Conservation (phyloP, 2,113 vertebrate genomes). For the Epinephelus fuscoguttatus region DNA sequence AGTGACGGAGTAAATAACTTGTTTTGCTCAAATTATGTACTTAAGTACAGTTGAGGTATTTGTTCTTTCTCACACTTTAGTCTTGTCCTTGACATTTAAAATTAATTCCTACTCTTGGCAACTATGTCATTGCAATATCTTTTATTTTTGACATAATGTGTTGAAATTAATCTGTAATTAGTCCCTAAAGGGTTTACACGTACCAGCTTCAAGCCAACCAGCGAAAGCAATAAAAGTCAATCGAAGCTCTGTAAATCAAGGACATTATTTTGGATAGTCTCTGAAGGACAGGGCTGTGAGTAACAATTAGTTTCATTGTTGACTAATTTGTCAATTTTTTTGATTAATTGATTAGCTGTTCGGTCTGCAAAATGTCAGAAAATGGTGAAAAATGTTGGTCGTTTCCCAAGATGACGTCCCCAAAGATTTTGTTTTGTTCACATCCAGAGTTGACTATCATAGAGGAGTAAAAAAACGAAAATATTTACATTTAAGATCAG, state of each 20-base stretch:
- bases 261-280: background rate
- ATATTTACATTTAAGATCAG: too few species aligned
- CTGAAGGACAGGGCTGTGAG: too few species aligned
- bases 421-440: too few species aligned
- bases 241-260: background rate
- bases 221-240: background rate
- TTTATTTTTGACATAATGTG: background rate
- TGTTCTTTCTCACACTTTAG: background rate
- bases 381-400: too few species aligned
- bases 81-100: background rate
- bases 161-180: background rate
- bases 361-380: too few species aligned
- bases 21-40: slow-evolving; percentile 36
- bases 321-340: too few species aligned
- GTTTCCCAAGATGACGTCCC: too few species aligned
- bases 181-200: background rate
- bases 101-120: background rate
- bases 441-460: too few species aligned
- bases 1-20: slow-evolving; percentile 20
- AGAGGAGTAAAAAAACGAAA: too few species aligned
- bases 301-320: too few species aligned
- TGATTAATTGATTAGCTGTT: too few species aligned
- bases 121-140: background rate
- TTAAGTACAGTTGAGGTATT: slow-evolving; percentile 1
- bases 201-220: slow-evolving; percentile 2